Percentiles rank a stretch among this genome's conserved stretches.
These are phyloP conservation scores for Chironomus riparius DNA, from an alignment of 2,888 invertebrate species.

Conservation along the genomic window DNA sequence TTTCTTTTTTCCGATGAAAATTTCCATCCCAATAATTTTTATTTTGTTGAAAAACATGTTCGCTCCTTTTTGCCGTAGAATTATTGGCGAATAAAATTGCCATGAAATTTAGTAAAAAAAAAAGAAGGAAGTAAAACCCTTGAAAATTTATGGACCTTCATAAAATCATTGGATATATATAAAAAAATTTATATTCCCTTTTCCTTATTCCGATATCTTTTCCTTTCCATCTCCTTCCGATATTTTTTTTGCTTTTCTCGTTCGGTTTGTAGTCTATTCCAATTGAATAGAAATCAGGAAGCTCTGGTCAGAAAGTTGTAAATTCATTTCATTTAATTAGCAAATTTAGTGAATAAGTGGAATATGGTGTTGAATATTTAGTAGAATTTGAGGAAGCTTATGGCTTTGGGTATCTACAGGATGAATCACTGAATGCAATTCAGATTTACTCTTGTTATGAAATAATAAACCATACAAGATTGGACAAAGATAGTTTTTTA, in stretches of 20 bases:
- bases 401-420: background rate
- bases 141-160: background rate
- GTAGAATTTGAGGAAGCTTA: background rate
- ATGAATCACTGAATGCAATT: background rate
- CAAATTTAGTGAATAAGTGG: slow-evolving; percentile 17
- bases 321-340: slow-evolving; percentile 23
- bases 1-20: no score
- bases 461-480: no score
- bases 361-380: slow-evolving; percentile 2
- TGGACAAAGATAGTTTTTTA: no score
- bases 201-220: background rate
- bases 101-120: no score
- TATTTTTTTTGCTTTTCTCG: background rate
- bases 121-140: background rate
- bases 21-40: no score
- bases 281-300: background rate
- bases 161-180: slow-evolving; percentile 1
- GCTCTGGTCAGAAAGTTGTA: slow-evolving; percentile 14
- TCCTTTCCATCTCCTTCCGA: background rate
- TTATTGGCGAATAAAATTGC: no score
- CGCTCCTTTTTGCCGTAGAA: no score
- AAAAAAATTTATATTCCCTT: background rate
- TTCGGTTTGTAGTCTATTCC: background rate
- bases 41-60: no score
- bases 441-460: background rate